Conservation (phyloP, 1,140 invertebrate genomes). For the Elysia chlorotica region DNA sequence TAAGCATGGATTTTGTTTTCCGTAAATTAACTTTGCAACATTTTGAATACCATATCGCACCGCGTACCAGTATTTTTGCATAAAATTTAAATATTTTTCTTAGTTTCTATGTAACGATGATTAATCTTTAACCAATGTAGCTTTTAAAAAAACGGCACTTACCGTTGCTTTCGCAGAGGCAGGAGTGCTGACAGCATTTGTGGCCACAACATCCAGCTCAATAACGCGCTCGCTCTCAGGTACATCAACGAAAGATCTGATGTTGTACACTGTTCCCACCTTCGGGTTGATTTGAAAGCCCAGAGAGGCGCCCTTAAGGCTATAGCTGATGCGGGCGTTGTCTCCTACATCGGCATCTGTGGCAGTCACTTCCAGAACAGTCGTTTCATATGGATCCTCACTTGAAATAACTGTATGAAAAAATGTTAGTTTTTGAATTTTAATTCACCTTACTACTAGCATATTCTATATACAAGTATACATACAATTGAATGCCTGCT, state of each 20-base stretch:
- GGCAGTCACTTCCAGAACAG: constrained; percentile 39
- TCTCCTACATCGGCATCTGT: constrained; percentile 29
- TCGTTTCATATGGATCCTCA: constrained; percentile 34
- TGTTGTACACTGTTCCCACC: constrained; percentile 32
- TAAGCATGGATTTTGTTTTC: too few species aligned
- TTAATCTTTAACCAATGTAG: too few species aligned
- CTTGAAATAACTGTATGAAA: constrained; percentile 38
- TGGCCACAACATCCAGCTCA: background rate
- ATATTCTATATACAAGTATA: background rate
- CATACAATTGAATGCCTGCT: background rate
- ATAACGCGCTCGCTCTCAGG: background rate
- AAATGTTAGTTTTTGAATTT: background rate
- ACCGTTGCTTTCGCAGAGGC: constrained; percentile 4
- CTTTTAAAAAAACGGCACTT: too few species aligned
- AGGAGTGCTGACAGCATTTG: background rate
- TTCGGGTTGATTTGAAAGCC: constrained; percentile 26
- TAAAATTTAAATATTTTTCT: too few species aligned
- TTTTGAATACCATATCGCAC: too few species aligned
- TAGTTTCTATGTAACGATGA: too few species aligned
- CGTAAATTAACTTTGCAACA: too few species aligned
- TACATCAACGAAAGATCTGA: background rate
- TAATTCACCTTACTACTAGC: background rate
- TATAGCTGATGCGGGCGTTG: background rate
- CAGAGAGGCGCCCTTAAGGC: constrained; percentile 6
- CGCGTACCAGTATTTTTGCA: too few species aligned